Conservation (phyloP, 2,888 invertebrate species). For the Phalera bucephala region DNA sequence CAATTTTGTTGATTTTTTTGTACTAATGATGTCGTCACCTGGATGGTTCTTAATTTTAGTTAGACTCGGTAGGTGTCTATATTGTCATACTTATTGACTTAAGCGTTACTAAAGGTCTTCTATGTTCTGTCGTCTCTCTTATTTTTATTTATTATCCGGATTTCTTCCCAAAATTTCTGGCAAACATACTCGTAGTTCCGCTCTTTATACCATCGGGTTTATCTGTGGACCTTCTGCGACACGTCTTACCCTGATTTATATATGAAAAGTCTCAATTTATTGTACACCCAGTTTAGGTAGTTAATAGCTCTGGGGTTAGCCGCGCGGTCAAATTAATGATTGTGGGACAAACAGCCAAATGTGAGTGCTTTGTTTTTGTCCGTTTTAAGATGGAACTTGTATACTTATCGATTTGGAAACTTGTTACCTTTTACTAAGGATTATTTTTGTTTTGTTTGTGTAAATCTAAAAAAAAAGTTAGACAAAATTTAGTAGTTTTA, state of each 20-base stretch:
- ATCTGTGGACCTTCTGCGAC: constrained; percentile 61
- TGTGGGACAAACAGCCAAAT: constrained; percentile 52
- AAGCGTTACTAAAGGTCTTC: too few species aligned
- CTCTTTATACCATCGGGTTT: constrained; percentile 60
- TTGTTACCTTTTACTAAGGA: constrained; percentile 6
- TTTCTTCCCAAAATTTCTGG: background rate
- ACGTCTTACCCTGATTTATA: constrained; percentile 67
- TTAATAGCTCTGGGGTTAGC: constrained; percentile 66
- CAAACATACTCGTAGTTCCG: constrained; percentile 16
- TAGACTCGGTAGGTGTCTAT: too few species aligned
- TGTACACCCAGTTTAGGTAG: constrained; percentile 54
- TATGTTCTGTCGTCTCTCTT: too few species aligned
- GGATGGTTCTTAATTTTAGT: too few species aligned
- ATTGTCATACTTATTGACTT: too few species aligned
- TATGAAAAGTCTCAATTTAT: constrained; percentile 69
- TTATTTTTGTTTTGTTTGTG: constrained; percentile 5
- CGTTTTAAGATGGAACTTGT: constrained; percentile 15
- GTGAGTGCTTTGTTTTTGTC: constrained; percentile 47
- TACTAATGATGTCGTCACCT: too few species aligned
- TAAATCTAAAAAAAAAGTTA: constrained; percentile 15
- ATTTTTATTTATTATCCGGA: too few species aligned
- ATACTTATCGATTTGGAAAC: constrained; percentile 11
- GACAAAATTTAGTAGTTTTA: constrained; percentile 29
- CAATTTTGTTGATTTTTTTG: too few species aligned
- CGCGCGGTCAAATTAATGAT: constrained; percentile 64